Evolutionary conservation across 2,113 vertebrate species (phyloP).

Genomic region (Prietella phreatophila): DNA sequence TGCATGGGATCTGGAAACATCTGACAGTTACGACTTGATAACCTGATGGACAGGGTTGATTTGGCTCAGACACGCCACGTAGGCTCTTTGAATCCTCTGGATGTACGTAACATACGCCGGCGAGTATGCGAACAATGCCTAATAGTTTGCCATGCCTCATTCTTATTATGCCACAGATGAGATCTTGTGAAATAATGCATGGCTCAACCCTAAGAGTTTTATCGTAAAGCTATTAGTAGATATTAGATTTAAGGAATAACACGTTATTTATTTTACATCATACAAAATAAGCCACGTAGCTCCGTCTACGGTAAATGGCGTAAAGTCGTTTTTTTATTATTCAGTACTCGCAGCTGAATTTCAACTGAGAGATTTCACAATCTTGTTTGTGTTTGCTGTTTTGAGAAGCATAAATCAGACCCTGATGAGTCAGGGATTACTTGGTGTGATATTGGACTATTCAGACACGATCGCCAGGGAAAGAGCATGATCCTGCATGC

Average conservation of each 20-base stretch:
- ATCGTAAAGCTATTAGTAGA: background rate
- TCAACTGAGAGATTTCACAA: no score
- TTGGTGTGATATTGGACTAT: background rate
- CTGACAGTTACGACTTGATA: background rate
- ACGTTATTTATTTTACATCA: background rate
- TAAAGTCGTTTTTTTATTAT: background rate
- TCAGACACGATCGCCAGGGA: slow-evolving; percentile 11
- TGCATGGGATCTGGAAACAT: no score
- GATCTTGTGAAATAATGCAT: background rate
- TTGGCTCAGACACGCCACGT: background rate
- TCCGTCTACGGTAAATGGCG: background rate
- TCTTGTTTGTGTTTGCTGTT: background rate
- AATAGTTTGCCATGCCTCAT: background rate
- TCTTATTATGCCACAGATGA: background rate
- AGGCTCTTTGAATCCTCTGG: background rate
- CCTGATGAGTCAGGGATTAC: slow-evolving; percentile 29
- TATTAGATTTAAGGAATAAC: background rate
- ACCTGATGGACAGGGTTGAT: background rate
- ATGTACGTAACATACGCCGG: background rate
- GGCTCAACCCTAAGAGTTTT: background rate
- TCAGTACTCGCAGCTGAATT: no score
- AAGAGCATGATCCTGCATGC: slow-evolving; percentile 23
- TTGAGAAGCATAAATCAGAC: background rate
- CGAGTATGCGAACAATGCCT: background rate
- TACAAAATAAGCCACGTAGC: background rate